Evolutionary conservation across 2,797 vertebrate species (phyloP), one percentile per base, ranked within the genome.

Genomic region (Danio albolineatus): DNA sequence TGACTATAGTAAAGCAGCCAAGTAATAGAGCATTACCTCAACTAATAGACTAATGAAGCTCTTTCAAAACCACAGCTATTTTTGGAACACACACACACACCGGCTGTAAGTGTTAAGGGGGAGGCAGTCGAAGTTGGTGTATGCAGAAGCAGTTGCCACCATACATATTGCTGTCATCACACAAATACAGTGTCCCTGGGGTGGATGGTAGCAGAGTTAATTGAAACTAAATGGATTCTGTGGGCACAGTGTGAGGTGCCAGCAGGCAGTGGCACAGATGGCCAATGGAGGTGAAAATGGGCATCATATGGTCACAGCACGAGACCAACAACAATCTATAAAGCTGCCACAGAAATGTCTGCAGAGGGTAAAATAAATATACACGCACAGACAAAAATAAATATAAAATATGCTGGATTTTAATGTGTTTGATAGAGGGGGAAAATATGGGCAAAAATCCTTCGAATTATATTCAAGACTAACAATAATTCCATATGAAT

Each of bases 201-300:
- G 76, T 38, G 54, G 54, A 78, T 60, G 54, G 51, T 49, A 49
- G 54, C 64, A 69, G 51, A 78, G 65, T 78, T 78, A 69, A 78
- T 78, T 78, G 76, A 78, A 78, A 69, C 64, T 78, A 69, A 78
- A 78, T 78, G 64, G 64, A 69, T 78, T 78, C 62, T 66, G 62
- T 76, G 74, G 74, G 74, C 76, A 76, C 74, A 60, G 76, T 49
- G 21, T 46, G 76, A 67, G 76, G 7, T 69, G 65, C 54, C 64
- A 69, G 76, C 53, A 69, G 76, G 76, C 64, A 69, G 53, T 46
- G 28, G 54, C 65, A 78, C 76, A 78, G 76, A 78, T 78, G 76
- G 76, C 76, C 76, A 69, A 60, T 78, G 67, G 73, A 76, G 73
- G 57, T 76, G 73, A 81, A 61, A 62, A 62, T 61, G 73, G 80